Evolutionary conservation across 2,113 vertebrate species (phyloP), one percentile per base, ranked within the genome.

Genomic region (Austrofundulus limnaeus): DNA sequence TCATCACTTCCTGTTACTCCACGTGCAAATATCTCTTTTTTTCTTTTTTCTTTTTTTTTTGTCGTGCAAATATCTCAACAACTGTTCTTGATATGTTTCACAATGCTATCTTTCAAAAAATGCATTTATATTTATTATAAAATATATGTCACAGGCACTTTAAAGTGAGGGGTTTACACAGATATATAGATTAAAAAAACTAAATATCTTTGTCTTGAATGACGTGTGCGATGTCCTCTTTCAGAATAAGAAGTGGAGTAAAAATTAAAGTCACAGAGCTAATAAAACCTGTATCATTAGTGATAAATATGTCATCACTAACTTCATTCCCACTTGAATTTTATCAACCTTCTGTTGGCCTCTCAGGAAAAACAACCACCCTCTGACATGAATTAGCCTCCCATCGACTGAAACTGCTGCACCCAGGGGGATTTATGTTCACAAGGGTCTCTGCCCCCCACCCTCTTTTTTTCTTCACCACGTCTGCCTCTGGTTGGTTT

Each of bases 311-410:
- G 83, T 88, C 83, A 90, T 87, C 85, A 87, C 90, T 81, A 88
- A 93, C 92, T 93, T 93, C 91, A 93, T 93, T 94, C 94, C 92
- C 93, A 94, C 92, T 96, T 94, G 91, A 94, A 93, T 96, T 82
- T 93, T 91, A 94, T 94, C 94, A 93, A 90, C 86, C 87, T 90
- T 92, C 92, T 82, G 72, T 91, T 91, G 90, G 86, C 91, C 90
- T 93, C 80, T 92, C 85, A 87, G 87, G 94, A 93, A 93, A 90
- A 92, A 90, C 88, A 89, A 86, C 91, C 90, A 86, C 85, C 88
- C 87, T 88, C 90, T 93, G 93, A 95, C 94, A 94, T 88, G 93
- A 95, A 94, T 95, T 93, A 94, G 93, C 91, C 86, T 78, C 88
- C 93, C 94, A 94, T 93, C 86, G 93, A 93, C 92, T 86, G 93